Percentiles rank a stretch among this genome's conserved stretches.
Conservation (phyloP, 1,140 invertebrate species). For the Dysdera silvatica region DNA sequence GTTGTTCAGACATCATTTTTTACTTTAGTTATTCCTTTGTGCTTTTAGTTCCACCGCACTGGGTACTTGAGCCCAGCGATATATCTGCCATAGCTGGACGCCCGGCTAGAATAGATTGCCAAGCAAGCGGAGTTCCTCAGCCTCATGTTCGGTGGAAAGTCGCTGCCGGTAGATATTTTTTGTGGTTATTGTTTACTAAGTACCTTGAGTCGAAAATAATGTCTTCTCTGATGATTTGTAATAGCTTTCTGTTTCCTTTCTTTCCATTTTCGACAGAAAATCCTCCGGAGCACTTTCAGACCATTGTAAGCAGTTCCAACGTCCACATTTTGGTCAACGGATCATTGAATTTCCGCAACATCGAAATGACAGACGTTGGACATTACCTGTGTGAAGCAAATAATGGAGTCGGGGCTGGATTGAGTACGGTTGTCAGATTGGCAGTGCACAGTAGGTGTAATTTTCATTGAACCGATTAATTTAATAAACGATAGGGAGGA, state of each 20-base stretch:
- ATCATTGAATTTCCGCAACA: conserved; percentile 30
- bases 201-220: neutral
- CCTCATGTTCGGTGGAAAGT: conserved; percentile 72
- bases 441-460: conserved; percentile 29
- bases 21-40: too few relatives aligned
- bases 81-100: conserved; percentile 74
- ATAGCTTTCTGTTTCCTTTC: neutral
- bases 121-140: conserved; percentile 79
- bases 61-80: conserved; percentile 81
- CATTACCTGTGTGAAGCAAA: conserved; percentile 49
- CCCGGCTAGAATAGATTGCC: conserved; percentile 74
- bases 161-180: conserved; percentile 29
- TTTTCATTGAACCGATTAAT: too few relatives aligned
- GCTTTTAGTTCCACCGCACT: conserved; percentile 76
- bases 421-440: conserved; percentile 35
- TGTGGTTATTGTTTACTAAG: neutral
- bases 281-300: conserved; percentile 17
- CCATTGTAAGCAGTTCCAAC: conserved; percentile 34
- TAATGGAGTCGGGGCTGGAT: conserved; percentile 46
- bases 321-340: conserved; percentile 37
- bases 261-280: conserved; percentile 5
- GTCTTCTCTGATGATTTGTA: neutral
- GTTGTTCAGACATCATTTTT: too few relatives aligned
- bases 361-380: conserved; percentile 35
- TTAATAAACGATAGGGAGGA: too few relatives aligned